These are phyloP conservation scores for Holacanthella duospinosa DNA, from an alignment of 2,888 invertebrate species.

Conservation along the genomic window DNA sequence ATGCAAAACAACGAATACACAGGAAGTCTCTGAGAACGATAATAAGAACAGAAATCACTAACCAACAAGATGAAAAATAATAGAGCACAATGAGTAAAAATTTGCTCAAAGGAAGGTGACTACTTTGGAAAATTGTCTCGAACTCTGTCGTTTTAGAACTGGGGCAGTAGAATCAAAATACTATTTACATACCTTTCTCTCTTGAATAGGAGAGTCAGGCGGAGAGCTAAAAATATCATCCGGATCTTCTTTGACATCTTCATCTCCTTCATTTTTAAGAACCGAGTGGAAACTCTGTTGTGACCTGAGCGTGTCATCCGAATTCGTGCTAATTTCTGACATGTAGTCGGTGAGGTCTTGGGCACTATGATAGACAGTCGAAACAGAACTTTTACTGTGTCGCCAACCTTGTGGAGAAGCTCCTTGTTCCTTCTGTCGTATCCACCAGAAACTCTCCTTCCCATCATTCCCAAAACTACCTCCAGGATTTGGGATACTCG, in stretches of 20 bases:
- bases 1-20: neutral
- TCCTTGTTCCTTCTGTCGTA: neutral
- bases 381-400: conserved; percentile 33
- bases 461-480: neutral
- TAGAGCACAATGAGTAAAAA: neutral
- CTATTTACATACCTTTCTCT: conserved; percentile 27
- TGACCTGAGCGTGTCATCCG: conserved; percentile 26
- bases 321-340: conserved; percentile 24
- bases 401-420: conserved; percentile 29
- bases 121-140: neutral
- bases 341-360: conserved; percentile 36
- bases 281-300: conserved; percentile 35
- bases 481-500: neutral
- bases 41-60: too few relatives aligned
- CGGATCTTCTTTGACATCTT: neutral
- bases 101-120: neutral
- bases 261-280: conserved; percentile 15
- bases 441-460: conserved; percentile 5
- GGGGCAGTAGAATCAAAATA: neutral
- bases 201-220: conserved; percentile 30
- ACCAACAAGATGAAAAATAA: neutral
- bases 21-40: neutral
- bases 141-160: too few relatives aligned
- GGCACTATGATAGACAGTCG: conserved; percentile 36
- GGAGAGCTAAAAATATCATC: conserved; percentile 37